Evolutionary conservation across 1,140 invertebrate species (phyloP), one percentile per base, ranked within the genome.

Genomic region (Tenebrio molitor): DNA sequence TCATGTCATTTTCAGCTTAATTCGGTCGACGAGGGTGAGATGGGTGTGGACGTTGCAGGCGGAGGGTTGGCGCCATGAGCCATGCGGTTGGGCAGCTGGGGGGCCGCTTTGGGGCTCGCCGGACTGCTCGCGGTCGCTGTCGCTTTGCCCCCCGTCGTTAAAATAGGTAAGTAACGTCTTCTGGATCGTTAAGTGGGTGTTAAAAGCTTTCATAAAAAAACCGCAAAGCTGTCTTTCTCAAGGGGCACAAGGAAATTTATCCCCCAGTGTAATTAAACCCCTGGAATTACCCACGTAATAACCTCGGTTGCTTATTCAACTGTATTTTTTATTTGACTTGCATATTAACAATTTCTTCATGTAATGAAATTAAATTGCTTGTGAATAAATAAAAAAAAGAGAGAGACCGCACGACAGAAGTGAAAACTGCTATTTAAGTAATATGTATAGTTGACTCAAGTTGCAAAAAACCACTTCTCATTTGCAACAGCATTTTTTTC

Each of bases 61-160:
- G 14, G 53, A 68, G 25, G 29, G 58, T 41, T 67, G 72, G 64
- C 73, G 74, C 76, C 76, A 80, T 80, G 78, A 80, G 72, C 77
- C 76, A 78, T 80, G 77, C 73, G 53, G 72, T 75, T 39, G 71
- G 67, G 75, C 73, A 75, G 77, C 76, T 79, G 79, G 76, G 71
- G 72, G 75, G 74, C 75, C 74, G 46, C 72, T 50, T 15, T 77
- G 42, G 63, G 76, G 64, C 72, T 79, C 72, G 67, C 76, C 74
- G 75, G 78, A 74, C 79, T 87, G 76, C 81, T 86, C 76, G 82
- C 80, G 39, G 80, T 82, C 71, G 84, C 83, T 34, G 83, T 82
- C 50, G 85, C 88, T 46, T 78, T 90, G 74, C 89, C 89, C 67
- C 89, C 89, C 44, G 88, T 91, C 75, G 87, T 91, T 82, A 88